Base-by-base conservation (phyloP, 1,140 invertebrate species). In the Drosophila melanica region DNA sequence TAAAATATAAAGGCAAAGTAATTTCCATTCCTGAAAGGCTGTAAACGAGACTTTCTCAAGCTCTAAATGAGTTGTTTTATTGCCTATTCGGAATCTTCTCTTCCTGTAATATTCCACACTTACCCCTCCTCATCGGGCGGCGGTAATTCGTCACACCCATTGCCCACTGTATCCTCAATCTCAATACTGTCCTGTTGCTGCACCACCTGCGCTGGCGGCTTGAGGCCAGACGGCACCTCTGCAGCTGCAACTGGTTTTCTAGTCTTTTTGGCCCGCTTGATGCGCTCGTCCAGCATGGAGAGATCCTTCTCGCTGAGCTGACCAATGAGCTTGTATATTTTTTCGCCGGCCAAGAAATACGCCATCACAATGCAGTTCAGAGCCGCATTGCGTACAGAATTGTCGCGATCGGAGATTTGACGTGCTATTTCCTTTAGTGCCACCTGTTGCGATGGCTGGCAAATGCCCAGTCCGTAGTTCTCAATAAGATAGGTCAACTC, bases 341-440 rank as follows among this genome's bases (percentile, higher is more conserved):
- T 95, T 86, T 99, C 98, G 0, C 98, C 98, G 70, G 98, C 96
- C 20, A 98, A 93, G 91, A 96, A 96, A 92, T 98, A 99, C 0
- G 96, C 98, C 79, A 96, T 95, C 12, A 99, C 97, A 47, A 99
- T 95, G 79, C 97, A 97, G 93, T 99, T 99, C 2, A 99, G 93
- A 2, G 98, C 98, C 10, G 98, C 98, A 92, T 97, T 99, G 57
- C 98, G 94, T 44, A 99, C 98, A n/a, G 96, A 95, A 93, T 98
- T 99, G 92, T 99, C 98, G 35, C 98, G 93, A 93, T 99, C 98
- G 1, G 97, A 96, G 81, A 99, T 99, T 90, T 99, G 98, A 48
- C 96, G 95, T 0, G 98, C 98, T 14, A 99, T 95, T 93, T 98
- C 96, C 91, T 98, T 98, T 1, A 99, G 90, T n/a, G 97, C 95